Base-by-base conservation (phyloP, 1,140 invertebrate genomes). In the Papilio xuthus region DNA sequence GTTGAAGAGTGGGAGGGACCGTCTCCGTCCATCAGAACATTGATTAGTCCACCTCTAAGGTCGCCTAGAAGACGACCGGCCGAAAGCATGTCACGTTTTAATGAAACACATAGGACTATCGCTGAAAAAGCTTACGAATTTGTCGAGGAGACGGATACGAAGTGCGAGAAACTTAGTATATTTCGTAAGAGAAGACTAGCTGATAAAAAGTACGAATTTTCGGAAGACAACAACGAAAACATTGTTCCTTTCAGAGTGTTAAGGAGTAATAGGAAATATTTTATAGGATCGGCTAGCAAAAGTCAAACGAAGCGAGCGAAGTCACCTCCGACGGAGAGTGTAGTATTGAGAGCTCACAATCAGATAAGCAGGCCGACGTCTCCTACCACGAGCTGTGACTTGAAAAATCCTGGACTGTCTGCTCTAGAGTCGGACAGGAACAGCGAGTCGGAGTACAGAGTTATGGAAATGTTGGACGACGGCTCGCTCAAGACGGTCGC, bases 201-300 rank as follows among this genome's bases (percentile, higher is more conserved):
- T 0, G 97, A 98, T 85, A 98, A 98, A 89, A 98, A 98, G 87
- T 98, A 98, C 87, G 98, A 98, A 88, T 98, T 98, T 84, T 97
- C 96, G 4, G 97, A 98, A 78, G 97, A 97, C 83, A 97, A 97
- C 87, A 96, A 96, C 8, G 97, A 97, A 88, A 97, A 97, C 90
- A 97, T 97, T 79, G 96, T 97, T 82, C 97, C 97, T 60, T 97
- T 97, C 88, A 96, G 94, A 80, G 93, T 94, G 15, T 86, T 94
- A 80, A 90, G 94, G 78, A 94, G 93, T 82, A 94, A 94, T 86
- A 92, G 93, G 81, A 94, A 94, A 77, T 94, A 94, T 84, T 94
- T 91, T 81, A 94, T 93, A 53, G 93, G 93, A 2, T 89, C 89
- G 8, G 89, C 90, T 0, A 91, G 87, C 82, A 91, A 91, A 78